Evolutionary conservation across 2,797 vertebrate genomes (phyloP).

Genomic region (Phyllotis vaccarum): DNA sequence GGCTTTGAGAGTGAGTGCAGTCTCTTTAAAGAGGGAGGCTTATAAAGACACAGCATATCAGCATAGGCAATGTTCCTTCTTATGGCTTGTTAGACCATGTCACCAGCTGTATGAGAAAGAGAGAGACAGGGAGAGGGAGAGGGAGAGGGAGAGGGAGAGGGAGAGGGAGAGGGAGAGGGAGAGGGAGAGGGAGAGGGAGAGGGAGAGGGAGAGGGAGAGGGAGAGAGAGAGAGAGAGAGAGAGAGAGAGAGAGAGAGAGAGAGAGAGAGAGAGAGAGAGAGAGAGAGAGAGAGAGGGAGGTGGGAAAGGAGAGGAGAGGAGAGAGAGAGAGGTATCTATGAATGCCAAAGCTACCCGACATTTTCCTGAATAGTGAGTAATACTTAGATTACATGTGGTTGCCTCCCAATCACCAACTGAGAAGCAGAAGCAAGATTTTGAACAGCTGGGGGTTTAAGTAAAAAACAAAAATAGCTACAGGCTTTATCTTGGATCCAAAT

Average conservation of each 20-base stretch:
- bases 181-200: background rate
- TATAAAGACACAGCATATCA: background rate
- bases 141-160: background rate
- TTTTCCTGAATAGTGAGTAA: slow-evolving; percentile 89
- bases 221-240: too few species aligned
- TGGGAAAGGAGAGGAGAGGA: too few species aligned
- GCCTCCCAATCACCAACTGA: slow-evolving; percentile 85
- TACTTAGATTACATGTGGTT: slow-evolving; percentile 85
- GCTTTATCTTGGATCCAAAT: slow-evolving; percentile 88
- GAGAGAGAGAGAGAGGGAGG: background rate
- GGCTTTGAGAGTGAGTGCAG: slow-evolving; percentile 20
- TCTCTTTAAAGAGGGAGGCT: slow-evolving; percentile 2
- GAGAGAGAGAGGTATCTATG: background rate
- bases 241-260: too few species aligned
- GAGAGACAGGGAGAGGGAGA: background rate
- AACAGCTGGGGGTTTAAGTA: slow-evolving; percentile 91
- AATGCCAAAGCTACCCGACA: background rate
- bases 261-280: too few species aligned
- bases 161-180: background rate
- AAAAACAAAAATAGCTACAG: slow-evolving; percentile 88
- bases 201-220: background rate
- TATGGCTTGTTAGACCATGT: background rate
- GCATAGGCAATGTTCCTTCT: background rate
- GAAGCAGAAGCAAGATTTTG: slow-evolving; percentile 84
- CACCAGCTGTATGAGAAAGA: background rate